Percentiles rank a stretch among this genome's conserved stretches.
Conservation (phyloP, 2,113 vertebrate species). For the Empidonax traillii region DNA sequence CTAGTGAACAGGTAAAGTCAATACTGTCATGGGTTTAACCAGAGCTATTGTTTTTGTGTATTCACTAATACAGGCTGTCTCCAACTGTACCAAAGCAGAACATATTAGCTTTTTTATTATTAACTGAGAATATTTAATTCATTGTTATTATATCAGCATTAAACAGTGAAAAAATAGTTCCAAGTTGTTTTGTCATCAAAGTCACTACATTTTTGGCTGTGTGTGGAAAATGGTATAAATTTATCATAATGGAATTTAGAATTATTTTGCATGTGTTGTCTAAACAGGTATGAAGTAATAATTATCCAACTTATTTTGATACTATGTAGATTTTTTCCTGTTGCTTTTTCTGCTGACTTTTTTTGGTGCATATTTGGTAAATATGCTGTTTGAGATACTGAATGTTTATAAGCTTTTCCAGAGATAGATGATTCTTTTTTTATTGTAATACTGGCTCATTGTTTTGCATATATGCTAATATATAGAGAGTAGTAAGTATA, state of each 20-base stretch:
- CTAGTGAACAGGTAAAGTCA: slow-evolving; percentile 91
- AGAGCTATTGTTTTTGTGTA: not conserved
- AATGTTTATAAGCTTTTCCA: not conserved
- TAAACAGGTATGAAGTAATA: not conserved
- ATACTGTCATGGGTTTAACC: not conserved
- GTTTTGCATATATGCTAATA: not conserved
- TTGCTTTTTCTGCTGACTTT: not conserved
- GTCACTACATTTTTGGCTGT: not conserved
- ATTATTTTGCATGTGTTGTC: not conserved
- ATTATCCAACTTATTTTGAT: not conserved
- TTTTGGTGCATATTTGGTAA: not conserved
- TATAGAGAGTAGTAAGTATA: not conserved
- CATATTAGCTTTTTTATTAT: not conserved
- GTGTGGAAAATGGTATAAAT: not conserved
- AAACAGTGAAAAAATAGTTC: not conserved
- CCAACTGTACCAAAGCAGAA: not conserved
- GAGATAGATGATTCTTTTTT: not conserved
- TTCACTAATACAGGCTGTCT: not conserved
- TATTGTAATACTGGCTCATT: not conserved
- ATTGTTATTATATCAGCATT: not conserved
- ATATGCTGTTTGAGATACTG: not conserved
- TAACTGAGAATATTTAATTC: not conserved
- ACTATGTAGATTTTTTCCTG: not conserved
- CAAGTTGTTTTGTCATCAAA: not conserved
- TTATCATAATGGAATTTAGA: not conserved